phyloP scores from a whole-genome alignment of 2,888 invertebrate species.

The Antitype chi region DNA sequence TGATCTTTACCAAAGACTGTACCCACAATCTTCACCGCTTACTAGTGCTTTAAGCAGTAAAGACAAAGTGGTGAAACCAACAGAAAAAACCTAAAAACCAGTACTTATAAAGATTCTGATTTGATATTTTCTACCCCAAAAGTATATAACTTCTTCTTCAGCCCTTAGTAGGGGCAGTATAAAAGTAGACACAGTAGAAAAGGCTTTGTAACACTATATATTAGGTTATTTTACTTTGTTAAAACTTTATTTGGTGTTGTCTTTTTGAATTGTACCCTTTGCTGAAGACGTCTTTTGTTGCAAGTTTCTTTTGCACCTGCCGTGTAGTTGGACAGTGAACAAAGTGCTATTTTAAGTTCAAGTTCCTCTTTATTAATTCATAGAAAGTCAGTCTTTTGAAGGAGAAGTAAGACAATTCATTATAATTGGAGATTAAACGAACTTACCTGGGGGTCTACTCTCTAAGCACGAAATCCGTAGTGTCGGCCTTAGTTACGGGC shows the following conservation, averaged over 20 bases:
- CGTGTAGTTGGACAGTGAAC: conserved; percentile 21
- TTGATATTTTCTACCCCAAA: background rate
- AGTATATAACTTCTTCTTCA: background rate
- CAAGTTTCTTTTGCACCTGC: conserved; percentile 59
- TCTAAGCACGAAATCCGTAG: too few relatives aligned
- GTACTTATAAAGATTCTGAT: too few relatives aligned
- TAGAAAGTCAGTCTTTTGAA: background rate
- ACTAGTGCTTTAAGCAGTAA: too few relatives aligned
- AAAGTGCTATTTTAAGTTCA: conserved; percentile 15
- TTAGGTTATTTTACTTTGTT: conserved; percentile 72
- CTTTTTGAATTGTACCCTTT: conserved; percentile 62
- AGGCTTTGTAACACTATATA: conserved; percentile 74
- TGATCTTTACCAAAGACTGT: background rate
- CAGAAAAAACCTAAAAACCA: background rate
- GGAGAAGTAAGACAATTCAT: conserved; percentile 13
- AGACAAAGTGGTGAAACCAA: background rate
- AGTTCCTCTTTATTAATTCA: conserved; percentile 18
- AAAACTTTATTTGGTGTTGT: conserved; percentile 70
- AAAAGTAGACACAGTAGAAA: conserved; percentile 54
- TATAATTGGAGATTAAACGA: too few relatives aligned
- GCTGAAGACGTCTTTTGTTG: conserved; percentile 48
- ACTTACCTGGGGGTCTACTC: too few relatives aligned
- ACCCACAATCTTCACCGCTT: background rate
- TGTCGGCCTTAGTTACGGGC: too few relatives aligned
- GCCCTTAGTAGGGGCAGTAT: conserved; percentile 52